Evolutionary conservation across 2,888 invertebrate genomes (phyloP).

Genomic region (Pseudococcus jackbeardsleyi): DNA sequence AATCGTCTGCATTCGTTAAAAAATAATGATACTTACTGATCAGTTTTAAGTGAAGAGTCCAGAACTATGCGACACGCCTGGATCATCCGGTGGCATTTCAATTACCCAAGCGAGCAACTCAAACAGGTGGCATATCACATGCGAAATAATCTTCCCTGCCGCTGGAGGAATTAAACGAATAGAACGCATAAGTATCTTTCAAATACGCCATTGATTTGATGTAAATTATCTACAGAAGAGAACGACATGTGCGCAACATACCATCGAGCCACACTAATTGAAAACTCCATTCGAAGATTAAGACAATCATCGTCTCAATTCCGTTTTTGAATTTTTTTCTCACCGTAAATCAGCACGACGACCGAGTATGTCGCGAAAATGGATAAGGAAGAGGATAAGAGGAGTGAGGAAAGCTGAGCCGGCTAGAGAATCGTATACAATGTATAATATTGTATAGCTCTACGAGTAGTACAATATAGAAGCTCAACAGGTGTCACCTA

Average conservation of each 20-base stretch:
- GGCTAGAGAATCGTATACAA: constrained; percentile 20
- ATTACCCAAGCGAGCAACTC: not conserved
- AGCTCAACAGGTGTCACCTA: constrained; percentile 49
- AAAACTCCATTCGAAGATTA: not conserved
- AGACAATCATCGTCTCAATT: not conserved
- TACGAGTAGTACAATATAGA: constrained; percentile 14
- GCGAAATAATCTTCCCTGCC: not conserved
- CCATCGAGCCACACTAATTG: not conserved
- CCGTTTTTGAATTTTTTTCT: not conserved
- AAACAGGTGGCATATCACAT: not conserved
- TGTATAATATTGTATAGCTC: not conserved
- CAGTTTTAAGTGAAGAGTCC: too few relatives aligned
- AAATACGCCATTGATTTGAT: constrained; percentile 8
- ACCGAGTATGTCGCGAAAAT: not conserved
- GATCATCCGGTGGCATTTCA: not conserved
- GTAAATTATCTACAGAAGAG: not conserved
- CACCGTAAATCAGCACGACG: not conserved
- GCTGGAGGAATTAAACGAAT: not conserved
- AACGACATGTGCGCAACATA: constrained; percentile 5
- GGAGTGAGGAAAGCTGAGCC: not conserved
- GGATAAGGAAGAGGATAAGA: not conserved
- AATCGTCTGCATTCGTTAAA: too few relatives aligned
- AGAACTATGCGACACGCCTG: not conserved
- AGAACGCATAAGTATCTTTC: not conserved
- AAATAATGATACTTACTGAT: too few relatives aligned